Base-by-base conservation (phyloP, 2,888 invertebrate genomes). In the Pyrrhopygopsis socrates region DNA sequence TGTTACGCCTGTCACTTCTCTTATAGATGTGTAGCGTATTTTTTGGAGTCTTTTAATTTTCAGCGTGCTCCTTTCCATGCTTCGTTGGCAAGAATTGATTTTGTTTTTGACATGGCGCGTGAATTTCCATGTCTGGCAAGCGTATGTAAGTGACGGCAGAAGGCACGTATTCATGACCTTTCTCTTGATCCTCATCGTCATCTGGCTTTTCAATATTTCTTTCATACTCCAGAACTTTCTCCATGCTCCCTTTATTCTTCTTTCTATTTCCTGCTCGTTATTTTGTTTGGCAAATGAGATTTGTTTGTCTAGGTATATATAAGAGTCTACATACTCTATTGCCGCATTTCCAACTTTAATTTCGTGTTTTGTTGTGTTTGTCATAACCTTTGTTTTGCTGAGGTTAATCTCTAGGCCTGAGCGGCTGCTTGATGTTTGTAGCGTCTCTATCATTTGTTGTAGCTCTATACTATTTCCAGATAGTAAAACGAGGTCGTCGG, bases 381-480 rank as follows among this genome's bases (percentile, higher is more conserved):
- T 58, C 78, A 78, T 78, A 9, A 27, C 20, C 20, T 50, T 76
- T 1, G 65, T 76, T 63, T 76, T 76, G 27, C 9, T 13, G 1
- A 34, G n/a, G 15, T 67, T 67, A 2, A 67, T 67, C 29, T 67
- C 38, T 22, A 67, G 9, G 22, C 38, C 67, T 2, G 15, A 34
- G n/a, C 38, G 20, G 1, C 8, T 2, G 13, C 67, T 34, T 38
- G n/a, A 34, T 22, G 20, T 22, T 4, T 67, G 67, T 2, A 67
- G 20, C n/a, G 34, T 13, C 2, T 50, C 30, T 29, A 71, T 29
- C 71, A 50, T 71, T n/a, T 5, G 11, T n/a, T 71, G 45, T 9
- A 71, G 8, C 18, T 70, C 18, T 3, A 2, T 15, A 2, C 27
- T 8, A 11, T 3, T 45, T 29, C 45, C 70, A 6, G 70, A 45